A percentile compares a stretch with the other conserved stretches of the same genome.
Conservation (phyloP, 2,797 vertebrate genomes). For the Rhinatrema bivittatum region DNA sequence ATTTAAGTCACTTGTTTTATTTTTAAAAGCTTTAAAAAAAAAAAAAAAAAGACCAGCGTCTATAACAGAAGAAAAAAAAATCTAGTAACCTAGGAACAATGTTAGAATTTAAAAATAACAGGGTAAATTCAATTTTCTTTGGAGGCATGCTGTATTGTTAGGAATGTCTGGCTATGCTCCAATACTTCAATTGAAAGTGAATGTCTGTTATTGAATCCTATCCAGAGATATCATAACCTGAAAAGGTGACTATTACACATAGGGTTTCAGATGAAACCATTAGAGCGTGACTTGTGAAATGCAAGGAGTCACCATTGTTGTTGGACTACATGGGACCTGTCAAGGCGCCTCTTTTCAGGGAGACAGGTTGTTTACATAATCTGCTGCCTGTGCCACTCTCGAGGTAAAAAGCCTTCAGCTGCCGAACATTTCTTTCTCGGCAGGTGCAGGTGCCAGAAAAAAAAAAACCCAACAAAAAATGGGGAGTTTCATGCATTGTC, state of each 20-base stretch:
- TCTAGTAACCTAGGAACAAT: constrained; percentile 46
- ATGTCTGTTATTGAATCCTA: constrained; percentile 75
- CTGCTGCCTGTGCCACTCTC: constrained; percentile 3
- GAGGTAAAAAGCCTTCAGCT: constrained; percentile 18
- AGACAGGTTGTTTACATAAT: constrained; percentile 54
- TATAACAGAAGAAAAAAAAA: too few species aligned
- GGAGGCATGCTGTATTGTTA: constrained; percentile 45
- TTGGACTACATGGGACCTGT: constrained; percentile 44
- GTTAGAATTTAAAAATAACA: constrained; percentile 40
- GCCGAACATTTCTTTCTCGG: constrained; percentile 26
- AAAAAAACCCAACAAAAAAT: background rate
- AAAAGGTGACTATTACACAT: constrained; percentile 65
- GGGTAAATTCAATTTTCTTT: constrained; percentile 45
- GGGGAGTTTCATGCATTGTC: background rate
- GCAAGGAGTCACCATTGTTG: constrained; percentile 48
- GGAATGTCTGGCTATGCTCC: constrained; percentile 52
- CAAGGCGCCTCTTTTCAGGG: constrained; percentile 41
- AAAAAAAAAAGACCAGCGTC: too few species aligned
- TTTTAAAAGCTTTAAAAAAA: too few species aligned
- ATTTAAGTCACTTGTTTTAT: constrained; percentile 25
- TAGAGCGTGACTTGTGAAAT: constrained; percentile 57
- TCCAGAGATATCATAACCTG: constrained; percentile 73
- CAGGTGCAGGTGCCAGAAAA: constrained; percentile 30
- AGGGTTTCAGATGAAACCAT: constrained; percentile 62
- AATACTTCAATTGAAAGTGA: constrained; percentile 56